A percentile compares a stretch with the other conserved stretches of the same genome.
Conservation (phyloP, 2,888 invertebrate genomes). For the Aphrophora alni region DNA sequence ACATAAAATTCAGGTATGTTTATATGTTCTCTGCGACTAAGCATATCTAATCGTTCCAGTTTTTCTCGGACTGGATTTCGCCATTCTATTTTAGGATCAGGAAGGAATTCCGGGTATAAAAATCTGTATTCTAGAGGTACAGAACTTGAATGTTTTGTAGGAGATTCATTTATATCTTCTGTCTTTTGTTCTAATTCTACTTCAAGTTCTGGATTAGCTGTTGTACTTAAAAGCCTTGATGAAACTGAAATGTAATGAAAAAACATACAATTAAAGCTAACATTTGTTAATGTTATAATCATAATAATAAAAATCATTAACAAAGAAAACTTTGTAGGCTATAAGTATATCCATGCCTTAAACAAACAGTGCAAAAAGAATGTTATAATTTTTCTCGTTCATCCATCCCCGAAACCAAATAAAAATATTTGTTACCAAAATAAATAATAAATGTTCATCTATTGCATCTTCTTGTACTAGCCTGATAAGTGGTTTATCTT, state of each 20-base stretch:
- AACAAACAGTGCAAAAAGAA: too few relatives aligned
- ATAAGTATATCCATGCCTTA: too few relatives aligned
- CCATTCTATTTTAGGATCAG: constrained; percentile 78
- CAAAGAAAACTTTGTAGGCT: too few relatives aligned
- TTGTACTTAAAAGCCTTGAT: neutral
- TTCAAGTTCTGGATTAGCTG: neutral
- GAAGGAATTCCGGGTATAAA: constrained; percentile 91
- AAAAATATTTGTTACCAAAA: too few relatives aligned
- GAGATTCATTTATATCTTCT: neutral
- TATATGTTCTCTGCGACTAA: constrained; percentile 78
- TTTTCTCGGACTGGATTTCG: constrained; percentile 85
- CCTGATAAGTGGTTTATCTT: too few relatives aligned
- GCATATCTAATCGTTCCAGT: constrained; percentile 92
- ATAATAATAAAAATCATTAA: neutral
- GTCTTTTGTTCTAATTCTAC: neutral
- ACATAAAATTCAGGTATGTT: constrained; percentile 98
- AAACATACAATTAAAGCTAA: neutral
- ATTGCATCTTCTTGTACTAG: too few relatives aligned
- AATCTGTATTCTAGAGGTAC: constrained; percentile 59
- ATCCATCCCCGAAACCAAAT: too few relatives aligned
- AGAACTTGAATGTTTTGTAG: neutral
- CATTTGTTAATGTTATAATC: neutral
- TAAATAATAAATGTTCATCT: too few relatives aligned
- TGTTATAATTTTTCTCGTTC: too few relatives aligned
- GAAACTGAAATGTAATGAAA: neutral